These are phyloP conservation scores for Stichodactyla helianthus DNA, from an alignment of 64 coral and sea anemone genomes.

Conservation along the genomic window DNA sequence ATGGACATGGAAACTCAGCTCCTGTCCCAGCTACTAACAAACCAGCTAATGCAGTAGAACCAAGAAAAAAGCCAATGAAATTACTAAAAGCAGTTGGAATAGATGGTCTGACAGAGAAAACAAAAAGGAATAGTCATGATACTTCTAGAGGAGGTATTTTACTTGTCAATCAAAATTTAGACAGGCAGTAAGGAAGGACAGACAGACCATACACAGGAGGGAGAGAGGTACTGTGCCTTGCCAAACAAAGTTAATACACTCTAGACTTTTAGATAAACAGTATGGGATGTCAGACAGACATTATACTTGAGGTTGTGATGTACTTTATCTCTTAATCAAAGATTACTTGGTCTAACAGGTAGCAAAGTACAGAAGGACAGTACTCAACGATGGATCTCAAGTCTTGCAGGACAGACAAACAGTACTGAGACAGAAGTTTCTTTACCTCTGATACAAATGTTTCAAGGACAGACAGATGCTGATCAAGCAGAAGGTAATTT, in stretches of 20 bases:
- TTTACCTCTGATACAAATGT: background rate
- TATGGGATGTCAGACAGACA: too few species aligned
- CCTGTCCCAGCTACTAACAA: background rate
- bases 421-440: background rate
- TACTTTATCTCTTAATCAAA: too few species aligned
- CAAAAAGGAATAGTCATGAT: too few species aligned
- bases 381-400: too few species aligned
- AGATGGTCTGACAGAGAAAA: background rate
- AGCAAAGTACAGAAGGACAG: too few species aligned
- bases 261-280: too few species aligned
- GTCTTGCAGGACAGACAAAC: background rate
- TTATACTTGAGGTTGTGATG: too few species aligned
- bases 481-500: background rate
- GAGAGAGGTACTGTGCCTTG: background rate
- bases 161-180: background rate
- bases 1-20: background rate
- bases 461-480: background rate
- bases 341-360: too few species aligned
- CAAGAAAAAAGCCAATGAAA: background rate
- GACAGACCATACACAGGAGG: too few species aligned
- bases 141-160: background rate
- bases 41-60: background rate
- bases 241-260: too few species aligned
- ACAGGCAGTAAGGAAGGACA: background rate
- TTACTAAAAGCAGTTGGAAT: background rate